Conservation (phyloP, 2,888 invertebrate genomes). For the Zaprionus bogoriensis region DNA sequence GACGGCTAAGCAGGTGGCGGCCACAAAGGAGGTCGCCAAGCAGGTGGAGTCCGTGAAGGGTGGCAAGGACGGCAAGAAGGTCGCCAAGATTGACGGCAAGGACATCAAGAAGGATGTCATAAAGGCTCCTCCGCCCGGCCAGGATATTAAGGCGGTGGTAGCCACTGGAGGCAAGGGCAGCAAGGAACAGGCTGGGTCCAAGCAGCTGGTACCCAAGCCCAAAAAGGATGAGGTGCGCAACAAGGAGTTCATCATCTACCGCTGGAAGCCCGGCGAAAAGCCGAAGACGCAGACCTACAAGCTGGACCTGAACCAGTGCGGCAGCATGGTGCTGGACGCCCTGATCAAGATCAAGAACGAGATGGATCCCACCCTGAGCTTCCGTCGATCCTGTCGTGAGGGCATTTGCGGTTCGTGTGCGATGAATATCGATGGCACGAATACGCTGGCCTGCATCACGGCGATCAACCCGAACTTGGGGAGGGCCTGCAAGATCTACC, state of each 20-base stretch:
- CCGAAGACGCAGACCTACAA: constrained; percentile 87
- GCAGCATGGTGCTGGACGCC: constrained; percentile 98
- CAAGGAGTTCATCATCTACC: constrained; percentile 92
- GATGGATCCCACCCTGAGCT: constrained; percentile 95
- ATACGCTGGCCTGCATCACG: constrained; percentile 95
- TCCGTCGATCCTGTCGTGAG: constrained; percentile 97
- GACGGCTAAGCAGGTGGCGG: background rate
- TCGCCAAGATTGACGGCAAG: too few relatives aligned
- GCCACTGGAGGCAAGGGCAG: too few relatives aligned
- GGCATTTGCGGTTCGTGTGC: constrained; percentile 99
- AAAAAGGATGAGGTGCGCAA: constrained; percentile 68
- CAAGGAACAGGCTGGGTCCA: too few relatives aligned
- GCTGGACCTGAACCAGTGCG: constrained; percentile 92
- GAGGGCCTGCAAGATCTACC: constrained; percentile 93
- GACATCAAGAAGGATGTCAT: background rate
- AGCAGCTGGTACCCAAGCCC: too few relatives aligned
- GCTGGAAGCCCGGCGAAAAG: constrained; percentile 93
- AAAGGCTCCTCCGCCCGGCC: too few relatives aligned
- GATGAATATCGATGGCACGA: constrained; percentile 98
- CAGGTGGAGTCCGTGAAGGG: background rate
- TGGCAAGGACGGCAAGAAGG: background rate
- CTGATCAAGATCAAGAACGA: constrained; percentile 98
- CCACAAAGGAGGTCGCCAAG: too few relatives aligned
- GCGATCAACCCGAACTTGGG: constrained; percentile 87
- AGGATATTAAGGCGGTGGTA: too few relatives aligned